These are phyloP conservation scores for Petrolisthes manimaculis DNA, from an alignment of 2,888 invertebrate species.

Conservation along the genomic window DNA sequence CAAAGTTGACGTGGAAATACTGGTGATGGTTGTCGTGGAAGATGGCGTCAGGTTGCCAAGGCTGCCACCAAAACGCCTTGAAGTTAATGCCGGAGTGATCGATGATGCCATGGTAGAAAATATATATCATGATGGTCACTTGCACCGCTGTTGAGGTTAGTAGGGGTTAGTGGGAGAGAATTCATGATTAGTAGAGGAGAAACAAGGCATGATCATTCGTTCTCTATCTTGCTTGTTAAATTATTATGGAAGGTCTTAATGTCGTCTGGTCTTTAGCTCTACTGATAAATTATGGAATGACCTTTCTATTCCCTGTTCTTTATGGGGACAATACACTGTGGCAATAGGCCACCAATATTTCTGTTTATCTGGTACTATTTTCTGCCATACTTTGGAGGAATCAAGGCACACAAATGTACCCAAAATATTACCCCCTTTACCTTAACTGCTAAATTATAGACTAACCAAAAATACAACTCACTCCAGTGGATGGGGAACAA, in stretches of 20 bases:
- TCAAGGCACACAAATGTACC: no score
- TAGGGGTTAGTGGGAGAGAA: neutral
- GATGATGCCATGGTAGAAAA: conserved; percentile 81
- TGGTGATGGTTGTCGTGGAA: conserved; percentile 85
- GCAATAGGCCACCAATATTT: no score
- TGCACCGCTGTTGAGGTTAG: conserved; percentile 67
- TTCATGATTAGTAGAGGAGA: neutral
- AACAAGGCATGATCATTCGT: neutral
- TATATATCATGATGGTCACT: conserved; percentile 72
- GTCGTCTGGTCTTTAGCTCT: no score
- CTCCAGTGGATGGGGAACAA: conserved; percentile 78
- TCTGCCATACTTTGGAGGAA: no score
- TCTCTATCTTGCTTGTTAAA: neutral
- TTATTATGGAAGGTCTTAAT: no score
- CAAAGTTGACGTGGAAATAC: conserved; percentile 83
- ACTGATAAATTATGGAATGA: no score
- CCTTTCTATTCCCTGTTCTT: no score
- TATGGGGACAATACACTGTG: no score
- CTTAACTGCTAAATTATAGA: no score
- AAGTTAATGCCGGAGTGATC: conserved; percentile 83
- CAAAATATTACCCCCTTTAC: no score
- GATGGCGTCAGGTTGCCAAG: conserved; percentile 77
- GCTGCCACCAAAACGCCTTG: conserved; percentile 72
- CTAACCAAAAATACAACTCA: conserved; percentile 71
- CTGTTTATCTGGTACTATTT: no score